Conservation (phyloP, 2,888 invertebrate species). For the Drosophila yooni region DNA sequence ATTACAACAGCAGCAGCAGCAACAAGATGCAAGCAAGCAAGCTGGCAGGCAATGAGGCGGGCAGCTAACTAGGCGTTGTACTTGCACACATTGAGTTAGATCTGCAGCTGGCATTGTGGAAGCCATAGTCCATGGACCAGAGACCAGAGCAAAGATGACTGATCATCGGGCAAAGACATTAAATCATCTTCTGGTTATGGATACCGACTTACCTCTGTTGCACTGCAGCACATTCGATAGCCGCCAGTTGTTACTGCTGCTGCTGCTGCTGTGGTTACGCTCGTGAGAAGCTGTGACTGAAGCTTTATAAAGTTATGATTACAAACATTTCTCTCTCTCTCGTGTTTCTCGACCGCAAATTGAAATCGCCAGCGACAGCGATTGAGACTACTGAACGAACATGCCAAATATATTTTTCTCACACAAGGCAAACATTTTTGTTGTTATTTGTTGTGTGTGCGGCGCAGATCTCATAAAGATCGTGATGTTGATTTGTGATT, state of each 20-base stretch:
- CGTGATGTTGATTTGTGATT: slow-evolving; percentile 40
- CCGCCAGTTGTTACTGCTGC: slow-evolving; percentile 28
- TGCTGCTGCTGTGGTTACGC: slow-evolving; percentile 61
- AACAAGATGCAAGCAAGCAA: slow-evolving; percentile 1
- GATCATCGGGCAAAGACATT: slow-evolving; percentile 72
- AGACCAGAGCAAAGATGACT: slow-evolving; percentile 55
- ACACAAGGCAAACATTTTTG: slow-evolving; percentile 42
- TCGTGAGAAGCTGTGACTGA: slow-evolving; percentile 62
- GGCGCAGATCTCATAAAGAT: slow-evolving; percentile 29
- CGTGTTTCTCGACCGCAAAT: slow-evolving; percentile 43
- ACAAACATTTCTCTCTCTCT: slow-evolving; percentile 50
- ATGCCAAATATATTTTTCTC: slow-evolving; percentile 46
- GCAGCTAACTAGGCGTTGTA: slow-evolving; percentile 54
- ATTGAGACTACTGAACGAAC: slow-evolving; percentile 21
- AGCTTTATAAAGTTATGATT: slow-evolving; percentile 64
- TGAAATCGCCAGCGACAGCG: slow-evolving; percentile 46
- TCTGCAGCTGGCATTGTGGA: slow-evolving; percentile 16
- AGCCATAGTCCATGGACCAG: slow-evolving; percentile 23
- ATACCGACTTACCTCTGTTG: slow-evolving; percentile 21
- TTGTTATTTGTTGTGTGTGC: slow-evolving; percentile 26
- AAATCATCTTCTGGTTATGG: slow-evolving; percentile 61
- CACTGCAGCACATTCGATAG: slow-evolving; percentile 51
- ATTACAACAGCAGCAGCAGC: slow-evolving; percentile 18
- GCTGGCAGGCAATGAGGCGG: slow-evolving; percentile 9
- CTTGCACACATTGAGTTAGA: slow-evolving; percentile 30